Evolutionary conservation across 2,888 invertebrate species (phyloP), one percentile per base, ranked within the genome.

Genomic region (Amphipoea oculea): DNA sequence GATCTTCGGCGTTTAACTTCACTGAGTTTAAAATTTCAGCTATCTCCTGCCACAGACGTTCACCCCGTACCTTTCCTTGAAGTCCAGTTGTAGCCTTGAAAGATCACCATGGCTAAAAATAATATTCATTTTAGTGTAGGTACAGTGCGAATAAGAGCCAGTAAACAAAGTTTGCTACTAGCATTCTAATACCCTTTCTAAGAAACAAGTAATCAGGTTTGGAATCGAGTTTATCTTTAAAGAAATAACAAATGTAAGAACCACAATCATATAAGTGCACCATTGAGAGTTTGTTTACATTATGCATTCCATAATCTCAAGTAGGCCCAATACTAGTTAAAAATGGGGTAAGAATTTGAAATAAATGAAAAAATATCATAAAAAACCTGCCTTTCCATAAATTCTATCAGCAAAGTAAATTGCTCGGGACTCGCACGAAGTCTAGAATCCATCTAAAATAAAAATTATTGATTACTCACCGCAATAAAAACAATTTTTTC

Each of bases 311-410:
- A 36, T 65, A 65, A 65, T 65, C 36, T 65, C 36, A 65, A 36
- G 63, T 65, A 23, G 57, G 57, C 23, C 23, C 60, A 23, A 60
- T 29, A 65, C 36, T 36, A 65, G 20, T 9, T 65, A 40, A 65
- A 60, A 66, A 66, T 42, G 42, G 40, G 23, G 23, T 12, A 12
- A 2, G 5, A 66, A 42, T 66, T 42, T 23, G 66, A 23, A 42
- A 66, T 66, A 66, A 66, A 42, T 66, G 23, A 67, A 6, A 45
- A n/a, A n/a, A n/a, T 7, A 42, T n/a, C 67, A 1, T 14, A 14
- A n/a, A 2, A 45, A 67, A n/a, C 67, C 14, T 67, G n/a, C n/a
- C 67, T 67, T 67, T 67, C 67, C 45, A 67, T 67, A 45, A 67
- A 67, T 45, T 67, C 67, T 45, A 51, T 51, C 9, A 68, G 17